A percentile compares a stretch with the other conserved stretches of the same genome.
phyloP scores from a whole-genome alignment of 2,113 vertebrate species.

The Canis aureus region DNA sequence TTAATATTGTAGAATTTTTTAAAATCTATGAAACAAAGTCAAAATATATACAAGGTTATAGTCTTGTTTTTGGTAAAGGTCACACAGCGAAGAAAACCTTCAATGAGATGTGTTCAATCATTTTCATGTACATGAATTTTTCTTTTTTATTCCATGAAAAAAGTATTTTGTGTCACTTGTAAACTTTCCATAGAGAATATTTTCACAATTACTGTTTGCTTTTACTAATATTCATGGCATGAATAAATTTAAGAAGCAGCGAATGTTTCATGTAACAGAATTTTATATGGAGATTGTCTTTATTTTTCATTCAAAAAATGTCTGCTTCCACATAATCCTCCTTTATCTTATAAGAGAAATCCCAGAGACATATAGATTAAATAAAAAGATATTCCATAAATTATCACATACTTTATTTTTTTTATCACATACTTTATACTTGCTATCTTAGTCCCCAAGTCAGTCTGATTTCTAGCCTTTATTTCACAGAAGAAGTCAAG shows the following conservation, averaged over 20 bases:
- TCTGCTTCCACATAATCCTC: neutral
- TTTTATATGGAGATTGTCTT: neutral
- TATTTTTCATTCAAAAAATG: neutral
- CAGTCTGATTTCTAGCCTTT: neutral
- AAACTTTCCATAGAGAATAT: neutral
- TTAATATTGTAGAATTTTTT: neutral
- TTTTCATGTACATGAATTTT: neutral
- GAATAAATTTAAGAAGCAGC: neutral
- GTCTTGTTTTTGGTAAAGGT: neutral
- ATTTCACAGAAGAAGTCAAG: neutral
- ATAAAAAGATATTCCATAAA: neutral
- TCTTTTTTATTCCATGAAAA: neutral
- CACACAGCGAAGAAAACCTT: neutral
- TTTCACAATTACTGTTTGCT: neutral
- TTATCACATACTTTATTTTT: neutral
- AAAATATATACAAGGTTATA: conserved; percentile 10
- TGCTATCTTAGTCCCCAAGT: neutral
- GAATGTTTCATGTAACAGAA: neutral
- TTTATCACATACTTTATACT: neutral
- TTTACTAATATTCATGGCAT: neutral
- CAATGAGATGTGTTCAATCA: neutral
- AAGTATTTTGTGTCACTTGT: neutral
- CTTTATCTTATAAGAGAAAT: neutral
- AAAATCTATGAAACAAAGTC: neutral
- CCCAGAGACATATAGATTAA: neutral